Evolutionary conservation across 2,888 invertebrate genomes (phyloP).

Genomic region (Ischnura elegans): DNA sequence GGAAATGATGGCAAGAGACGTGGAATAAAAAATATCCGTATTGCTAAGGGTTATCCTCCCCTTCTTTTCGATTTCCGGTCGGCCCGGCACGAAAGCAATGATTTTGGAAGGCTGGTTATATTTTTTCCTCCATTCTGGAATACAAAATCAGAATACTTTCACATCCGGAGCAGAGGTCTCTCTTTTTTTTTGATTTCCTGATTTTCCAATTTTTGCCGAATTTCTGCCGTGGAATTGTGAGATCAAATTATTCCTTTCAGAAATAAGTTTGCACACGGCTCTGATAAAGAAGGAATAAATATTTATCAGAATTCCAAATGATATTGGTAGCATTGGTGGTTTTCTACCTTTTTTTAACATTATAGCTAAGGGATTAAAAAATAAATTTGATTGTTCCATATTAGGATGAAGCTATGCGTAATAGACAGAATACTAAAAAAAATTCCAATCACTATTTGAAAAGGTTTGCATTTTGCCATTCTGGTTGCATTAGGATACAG

Average conservation of each 20-base stretch:
- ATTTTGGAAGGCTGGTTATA: constrained; percentile 27
- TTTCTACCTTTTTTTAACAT: too few relatives aligned
- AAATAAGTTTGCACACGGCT: neutral
- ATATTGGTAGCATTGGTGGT: neutral
- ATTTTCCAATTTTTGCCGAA: constrained; percentile 16
- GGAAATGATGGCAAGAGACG: neutral
- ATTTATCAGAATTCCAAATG: neutral
- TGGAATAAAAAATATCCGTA: neutral
- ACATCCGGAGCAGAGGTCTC: neutral
- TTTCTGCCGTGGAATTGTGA: constrained; percentile 4
- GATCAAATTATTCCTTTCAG: constrained; percentile 4
- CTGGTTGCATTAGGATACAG: too few relatives aligned
- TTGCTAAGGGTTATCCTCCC: neutral
- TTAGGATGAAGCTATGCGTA: too few relatives aligned
- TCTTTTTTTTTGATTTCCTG: constrained; percentile 30
- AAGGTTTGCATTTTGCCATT: too few relatives aligned
- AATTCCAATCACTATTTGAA: too few relatives aligned
- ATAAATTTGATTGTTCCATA: too few relatives aligned
- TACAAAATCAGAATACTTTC: constrained; percentile 35
- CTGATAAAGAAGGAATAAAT: neutral
- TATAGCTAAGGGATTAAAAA: too few relatives aligned
- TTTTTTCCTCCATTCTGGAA: constrained; percentile 27
- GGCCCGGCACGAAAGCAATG: neutral
- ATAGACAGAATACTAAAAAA: too few relatives aligned
- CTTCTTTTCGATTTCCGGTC: constrained; percentile 46